Evolutionary conservation across 2,797 vertebrate species (phyloP).

Genomic region (Pseudotriccus pelzelni): DNA sequence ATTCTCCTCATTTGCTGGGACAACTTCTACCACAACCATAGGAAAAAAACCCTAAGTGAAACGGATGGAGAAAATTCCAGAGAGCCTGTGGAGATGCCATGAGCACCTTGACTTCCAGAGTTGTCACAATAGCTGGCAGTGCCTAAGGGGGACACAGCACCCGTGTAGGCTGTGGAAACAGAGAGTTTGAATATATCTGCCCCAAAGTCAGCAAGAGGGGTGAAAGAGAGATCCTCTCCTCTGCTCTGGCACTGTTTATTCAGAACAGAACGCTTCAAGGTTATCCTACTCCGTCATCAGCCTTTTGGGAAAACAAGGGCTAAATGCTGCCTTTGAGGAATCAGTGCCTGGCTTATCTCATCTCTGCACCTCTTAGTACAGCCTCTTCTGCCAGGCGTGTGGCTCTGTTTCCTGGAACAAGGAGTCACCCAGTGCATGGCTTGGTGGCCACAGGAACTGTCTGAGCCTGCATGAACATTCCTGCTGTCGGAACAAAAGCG

Average conservation of each 20-base stretch:
- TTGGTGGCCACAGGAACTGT: background rate
- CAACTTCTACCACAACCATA: background rate
- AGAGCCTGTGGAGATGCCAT: background rate
- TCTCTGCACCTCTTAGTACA: background rate
- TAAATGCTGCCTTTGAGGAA: background rate
- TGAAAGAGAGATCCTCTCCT: background rate
- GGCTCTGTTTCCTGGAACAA: background rate
- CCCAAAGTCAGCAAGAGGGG: background rate
- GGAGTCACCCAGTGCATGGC: background rate
- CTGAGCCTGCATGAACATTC: background rate
- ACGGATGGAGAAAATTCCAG: background rate
- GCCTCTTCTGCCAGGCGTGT: background rate
- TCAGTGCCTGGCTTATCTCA: background rate
- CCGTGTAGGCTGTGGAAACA: background rate
- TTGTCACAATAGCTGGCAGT: accelerated
- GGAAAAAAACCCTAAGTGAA: background rate
- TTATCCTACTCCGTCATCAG: background rate
- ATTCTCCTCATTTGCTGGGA: background rate
- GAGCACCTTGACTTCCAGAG: background rate
- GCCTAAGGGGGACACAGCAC: background rate
- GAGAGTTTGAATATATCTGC: background rate
- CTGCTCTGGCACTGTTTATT: background rate
- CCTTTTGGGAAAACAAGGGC: background rate
- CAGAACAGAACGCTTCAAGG: background rate
- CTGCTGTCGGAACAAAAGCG: background rate